Evolutionary conservation across 2,888 invertebrate species (phyloP).

Genomic region (Drosophila kuntzei): DNA sequence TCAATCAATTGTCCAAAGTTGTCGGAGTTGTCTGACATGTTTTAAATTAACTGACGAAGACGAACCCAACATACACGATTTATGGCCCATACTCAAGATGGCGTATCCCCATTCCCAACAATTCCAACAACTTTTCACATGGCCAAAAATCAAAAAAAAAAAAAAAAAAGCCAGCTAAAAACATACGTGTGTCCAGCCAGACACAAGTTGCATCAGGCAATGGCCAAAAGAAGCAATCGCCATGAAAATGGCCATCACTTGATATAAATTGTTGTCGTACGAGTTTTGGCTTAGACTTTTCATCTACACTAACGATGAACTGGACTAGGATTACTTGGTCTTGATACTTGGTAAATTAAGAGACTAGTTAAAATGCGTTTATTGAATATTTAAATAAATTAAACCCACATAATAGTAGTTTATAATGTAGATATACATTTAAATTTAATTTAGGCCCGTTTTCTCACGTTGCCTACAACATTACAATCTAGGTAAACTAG

Average conservation of each 20-base stretch:
- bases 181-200: conserved; percentile 18
- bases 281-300: conserved; percentile 20
- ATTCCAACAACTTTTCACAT: conserved; percentile 7
- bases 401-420: too few species aligned
- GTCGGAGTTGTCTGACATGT: conserved; percentile 84
- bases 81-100: conserved; percentile 82
- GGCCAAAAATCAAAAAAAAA: conserved; percentile 38
- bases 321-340: neutral
- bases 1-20: conserved; percentile 84
- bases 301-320: neutral
- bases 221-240: conserved; percentile 22
- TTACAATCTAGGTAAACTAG: too few species aligned
- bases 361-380: neutral
- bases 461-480: too few species aligned
- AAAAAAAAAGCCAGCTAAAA: conserved; percentile 31
- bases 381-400: neutral
- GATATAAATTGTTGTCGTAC: conserved; percentile 40
- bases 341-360: conserved; percentile 1
- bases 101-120: conserved; percentile 40
- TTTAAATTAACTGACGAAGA: conserved; percentile 85
- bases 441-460: too few species aligned
- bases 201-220: conserved; percentile 6
- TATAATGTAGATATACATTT: too few species aligned
- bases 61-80: conserved; percentile 81
- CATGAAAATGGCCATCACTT: conserved; percentile 50